Base-by-base conservation (phyloP, 2,888 invertebrate genomes). In the Apodemia duryi region DNA sequence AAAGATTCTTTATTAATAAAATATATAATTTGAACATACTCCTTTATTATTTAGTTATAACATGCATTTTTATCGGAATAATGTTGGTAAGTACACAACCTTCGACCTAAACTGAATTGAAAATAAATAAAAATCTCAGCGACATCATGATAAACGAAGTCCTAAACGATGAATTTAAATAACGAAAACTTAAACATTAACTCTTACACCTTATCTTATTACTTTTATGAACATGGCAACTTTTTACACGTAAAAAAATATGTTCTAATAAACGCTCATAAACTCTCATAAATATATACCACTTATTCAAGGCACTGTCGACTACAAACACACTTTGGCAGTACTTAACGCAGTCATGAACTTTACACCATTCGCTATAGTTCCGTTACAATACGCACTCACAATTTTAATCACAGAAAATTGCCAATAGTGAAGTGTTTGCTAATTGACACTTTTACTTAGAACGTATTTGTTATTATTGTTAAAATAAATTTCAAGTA, bases 271-370 rank as follows among this genome's bases (percentile, higher is more conserved):
- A 88, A 80, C 86, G 81, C 82, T 79, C 83, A 83, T 86, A 86
- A 63, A 65, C 82, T 86, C 81, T 84, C 82, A 89, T 89, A 91
- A 89, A 91, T 90, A 88, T 83, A 81, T 79, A 84, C 80, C 82
- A 85, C 85, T 90, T 75, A 82, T 82, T 84, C 85, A 90, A 91
- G 91, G 91, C 91, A 91, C 91, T 89, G 89, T 89, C 90, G 91
- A 92, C 91, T 92, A 91, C 91, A 91, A 90, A 90, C 91, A 91
- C 91, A 91, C 92, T 92, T 92, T 92, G 92, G 92, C 92, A 92
- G 91, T 88, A 87, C 84, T 79, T 83, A 83, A 81, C 78, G 80
- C 77, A 74, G 72, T 78, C 77, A 76, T 77, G 67, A 80, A 79
- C 73, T 78, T 79, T 77, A 81, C 78, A 71, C 79, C 77, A 74